A percentile compares a stretch with the other conserved stretches of the same genome.
These are phyloP conservation scores for Eurosta solidaginis DNA, from an alignment of 1,140 invertebrate species.

Conservation along the genomic window DNA sequence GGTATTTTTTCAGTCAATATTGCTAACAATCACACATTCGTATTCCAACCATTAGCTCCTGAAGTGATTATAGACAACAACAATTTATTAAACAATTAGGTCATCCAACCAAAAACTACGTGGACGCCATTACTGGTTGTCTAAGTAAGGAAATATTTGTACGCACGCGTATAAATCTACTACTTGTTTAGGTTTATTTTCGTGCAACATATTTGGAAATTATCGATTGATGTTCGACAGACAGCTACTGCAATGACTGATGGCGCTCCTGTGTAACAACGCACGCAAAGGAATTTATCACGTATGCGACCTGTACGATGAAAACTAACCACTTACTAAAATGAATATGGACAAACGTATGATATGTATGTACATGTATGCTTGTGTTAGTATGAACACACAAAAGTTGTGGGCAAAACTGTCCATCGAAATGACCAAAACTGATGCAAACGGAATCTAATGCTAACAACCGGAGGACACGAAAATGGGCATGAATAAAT, in stretches of 20 bases:
- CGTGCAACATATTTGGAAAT: not conserved
- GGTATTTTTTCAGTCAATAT: too few species aligned
- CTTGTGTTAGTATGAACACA: not conserved
- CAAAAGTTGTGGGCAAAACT: not conserved
- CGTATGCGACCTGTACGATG: not conserved
- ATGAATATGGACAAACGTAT: too few species aligned
- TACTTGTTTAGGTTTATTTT: conserved; percentile 6
- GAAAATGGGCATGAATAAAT: conserved; percentile 24
- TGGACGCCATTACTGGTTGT: not conserved
- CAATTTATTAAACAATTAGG: conserved; percentile 3
- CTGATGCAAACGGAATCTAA: conserved; percentile 1
- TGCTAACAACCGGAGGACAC: not conserved
- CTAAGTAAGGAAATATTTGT: too few species aligned
- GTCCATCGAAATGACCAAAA: not conserved
- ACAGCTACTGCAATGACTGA: not conserved
- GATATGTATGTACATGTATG: not conserved
- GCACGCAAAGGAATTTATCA: conserved; percentile 15
- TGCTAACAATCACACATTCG: not conserved
- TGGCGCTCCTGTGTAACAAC: not conserved
- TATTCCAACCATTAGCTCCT: not conserved
- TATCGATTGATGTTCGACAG: conserved; percentile 1
- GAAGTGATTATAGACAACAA: not conserved
- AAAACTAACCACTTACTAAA: not conserved
- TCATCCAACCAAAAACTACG: conserved; percentile 5
- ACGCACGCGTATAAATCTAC: not conserved